Evolutionary conservation across 2,113 vertebrate genomes (phyloP).

Genomic region (Rhadina sibilatrix): DNA sequence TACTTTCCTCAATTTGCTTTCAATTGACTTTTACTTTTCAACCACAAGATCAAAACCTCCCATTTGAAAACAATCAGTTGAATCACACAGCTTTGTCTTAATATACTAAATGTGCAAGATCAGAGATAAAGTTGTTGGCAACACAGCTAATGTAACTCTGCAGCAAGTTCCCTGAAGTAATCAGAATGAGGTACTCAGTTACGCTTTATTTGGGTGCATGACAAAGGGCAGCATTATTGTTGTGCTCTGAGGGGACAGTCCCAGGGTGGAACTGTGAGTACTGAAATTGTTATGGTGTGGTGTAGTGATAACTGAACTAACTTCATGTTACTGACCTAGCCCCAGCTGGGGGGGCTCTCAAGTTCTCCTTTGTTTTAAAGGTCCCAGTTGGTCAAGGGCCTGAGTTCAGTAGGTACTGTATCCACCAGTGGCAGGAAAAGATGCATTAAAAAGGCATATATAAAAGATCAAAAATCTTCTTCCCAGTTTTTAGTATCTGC

Average conservation of each 20-base stretch:
- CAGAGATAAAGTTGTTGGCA: slow-evolving; percentile 44
- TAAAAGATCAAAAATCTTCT: background rate
- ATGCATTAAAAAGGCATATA: background rate
- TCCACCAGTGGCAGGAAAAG: background rate
- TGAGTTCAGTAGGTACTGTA: background rate
- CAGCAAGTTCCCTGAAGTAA: background rate
- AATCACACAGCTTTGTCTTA: slow-evolving; percentile 31
- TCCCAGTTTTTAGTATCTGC: background rate
- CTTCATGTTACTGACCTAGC: background rate
- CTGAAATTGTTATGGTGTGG: fast-evolving
- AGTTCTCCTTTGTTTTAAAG: background rate
- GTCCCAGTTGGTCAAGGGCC: background rate
- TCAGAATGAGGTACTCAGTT: background rate
- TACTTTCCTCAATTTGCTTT: slow-evolving; percentile 31
- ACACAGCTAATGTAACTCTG: background rate
- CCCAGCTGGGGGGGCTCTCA: background rate
- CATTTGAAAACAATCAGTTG: slow-evolving; percentile 43
- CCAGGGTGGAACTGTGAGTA: slow-evolving; percentile 12
- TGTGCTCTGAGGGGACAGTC: background rate
- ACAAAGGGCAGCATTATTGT: background rate
- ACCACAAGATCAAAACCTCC: slow-evolving; percentile 22
- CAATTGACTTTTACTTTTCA: slow-evolving; percentile 50
- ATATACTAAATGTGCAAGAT: slow-evolving; percentile 33
- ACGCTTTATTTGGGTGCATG: background rate
- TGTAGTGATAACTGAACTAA: background rate